Conservation (phyloP, 1,140 invertebrate species). For the Sitobion miscanthi region DNA sequence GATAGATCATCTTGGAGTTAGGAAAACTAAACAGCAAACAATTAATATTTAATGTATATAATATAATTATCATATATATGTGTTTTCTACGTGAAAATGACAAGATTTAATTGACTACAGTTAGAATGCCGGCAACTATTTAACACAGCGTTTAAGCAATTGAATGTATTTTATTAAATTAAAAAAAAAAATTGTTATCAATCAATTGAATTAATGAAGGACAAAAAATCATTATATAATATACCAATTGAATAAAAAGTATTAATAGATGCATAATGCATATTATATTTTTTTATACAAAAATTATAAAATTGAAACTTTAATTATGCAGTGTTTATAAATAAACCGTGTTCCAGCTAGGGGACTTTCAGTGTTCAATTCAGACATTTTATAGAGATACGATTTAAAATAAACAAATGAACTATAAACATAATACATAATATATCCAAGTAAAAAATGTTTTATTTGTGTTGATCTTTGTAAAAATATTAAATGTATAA, state of each 20-base stretch:
- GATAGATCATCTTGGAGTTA: conserved; percentile 5
- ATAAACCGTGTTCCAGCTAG: not conserved
- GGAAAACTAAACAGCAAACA: not conserved
- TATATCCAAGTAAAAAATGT: not conserved
- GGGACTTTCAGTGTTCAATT: not conserved
- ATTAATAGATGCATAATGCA: not conserved
- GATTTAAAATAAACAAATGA: not conserved
- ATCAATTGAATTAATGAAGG: not conserved
- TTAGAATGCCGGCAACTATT: not conserved
- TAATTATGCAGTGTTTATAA: not conserved
- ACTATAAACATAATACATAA: not conserved
- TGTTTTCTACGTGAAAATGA: not conserved
- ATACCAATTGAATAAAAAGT: not conserved
- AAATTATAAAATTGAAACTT: not conserved
- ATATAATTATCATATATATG: not conserved
- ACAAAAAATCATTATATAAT: not conserved
- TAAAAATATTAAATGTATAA: not conserved
- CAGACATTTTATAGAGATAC: not conserved
- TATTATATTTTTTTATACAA: too few species aligned
- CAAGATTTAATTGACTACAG: not conserved
- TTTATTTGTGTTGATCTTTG: not conserved
- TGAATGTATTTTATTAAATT: conserved; percentile 13
- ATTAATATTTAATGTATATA: not conserved
- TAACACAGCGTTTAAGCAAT: not conserved
- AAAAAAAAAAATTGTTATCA: not conserved